These are phyloP conservation scores for Tyrannus savana DNA, from an alignment of 2,113 vertebrate species.

Conservation along the genomic window DNA sequence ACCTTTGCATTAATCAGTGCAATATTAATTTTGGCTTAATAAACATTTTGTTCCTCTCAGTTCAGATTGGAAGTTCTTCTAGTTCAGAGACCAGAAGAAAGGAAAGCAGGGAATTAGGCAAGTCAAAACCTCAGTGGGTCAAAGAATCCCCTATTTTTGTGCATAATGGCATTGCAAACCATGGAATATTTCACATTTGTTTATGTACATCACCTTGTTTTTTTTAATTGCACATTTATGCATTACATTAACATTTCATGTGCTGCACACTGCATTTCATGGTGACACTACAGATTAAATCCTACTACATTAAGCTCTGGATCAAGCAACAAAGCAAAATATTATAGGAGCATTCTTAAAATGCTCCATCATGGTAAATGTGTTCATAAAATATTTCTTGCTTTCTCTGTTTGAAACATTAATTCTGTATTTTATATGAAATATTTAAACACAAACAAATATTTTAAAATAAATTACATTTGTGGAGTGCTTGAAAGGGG, in stretches of 20 bases:
- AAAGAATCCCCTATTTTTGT: slow-evolving; percentile 18
- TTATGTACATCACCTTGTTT: slow-evolving; percentile 39
- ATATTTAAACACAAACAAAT: neutral
- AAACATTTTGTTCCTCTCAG: neutral
- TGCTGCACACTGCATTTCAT: slow-evolving; percentile 49
- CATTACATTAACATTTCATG: slow-evolving; percentile 67
- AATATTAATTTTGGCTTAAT: neutral
- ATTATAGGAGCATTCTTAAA: neutral
- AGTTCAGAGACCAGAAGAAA: neutral
- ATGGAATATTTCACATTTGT: slow-evolving; percentile 27
- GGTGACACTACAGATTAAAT: slow-evolving; percentile 67
- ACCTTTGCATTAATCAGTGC: neutral
- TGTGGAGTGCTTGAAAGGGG: neutral
- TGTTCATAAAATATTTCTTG: slow-evolving; percentile 32
- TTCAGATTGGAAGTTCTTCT: neutral
- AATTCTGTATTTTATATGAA: slow-evolving; percentile 48
- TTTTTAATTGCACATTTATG: slow-evolving; percentile 59
- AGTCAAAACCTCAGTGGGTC: neutral
- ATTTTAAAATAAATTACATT: slow-evolving; percentile 29
- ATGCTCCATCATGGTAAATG: neutral
- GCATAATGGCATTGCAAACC: neutral
- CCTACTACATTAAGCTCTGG: slow-evolving; percentile 1
- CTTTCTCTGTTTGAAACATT: slow-evolving; percentile 1
- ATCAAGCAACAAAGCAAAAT: slow-evolving; percentile 2
- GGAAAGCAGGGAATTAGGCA: neutral